These are phyloP conservation scores for Rhopalosiphum maidis DNA, from an alignment of 1,140 invertebrate species.

Conservation along the genomic window DNA sequence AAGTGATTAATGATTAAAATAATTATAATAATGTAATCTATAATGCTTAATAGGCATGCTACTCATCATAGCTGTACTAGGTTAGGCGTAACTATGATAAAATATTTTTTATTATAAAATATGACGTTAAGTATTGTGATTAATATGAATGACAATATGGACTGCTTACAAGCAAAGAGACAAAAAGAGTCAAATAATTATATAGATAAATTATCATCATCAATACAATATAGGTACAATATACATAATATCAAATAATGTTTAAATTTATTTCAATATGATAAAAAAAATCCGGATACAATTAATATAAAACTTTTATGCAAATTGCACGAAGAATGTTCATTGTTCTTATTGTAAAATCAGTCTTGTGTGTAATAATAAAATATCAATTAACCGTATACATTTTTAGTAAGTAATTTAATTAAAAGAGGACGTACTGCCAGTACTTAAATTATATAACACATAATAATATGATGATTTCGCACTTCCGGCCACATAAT, in stretches of 20 bases:
- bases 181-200: not conserved
- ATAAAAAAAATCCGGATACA: not conserved
- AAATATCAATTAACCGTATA: not conserved
- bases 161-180: not conserved
- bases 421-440: not conserved
- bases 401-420: not conserved
- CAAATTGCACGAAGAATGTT: not conserved
- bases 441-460: not conserved
- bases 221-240: not conserved
- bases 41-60: not conserved
- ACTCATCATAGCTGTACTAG: not conserved
- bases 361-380: not conserved
- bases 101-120: not conserved
- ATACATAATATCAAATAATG: not conserved
- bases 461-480: not conserved
- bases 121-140: too few species aligned
- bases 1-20: not conserved
- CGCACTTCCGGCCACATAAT: not conserved
- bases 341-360: not conserved
- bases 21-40: not conserved
- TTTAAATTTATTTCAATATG: not conserved
- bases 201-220: not conserved
- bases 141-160: not conserved
- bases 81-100: not conserved
- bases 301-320: not conserved